Base-by-base conservation (phyloP, 92 coral and sea anemone species). In the Montipora capitata region DNA sequence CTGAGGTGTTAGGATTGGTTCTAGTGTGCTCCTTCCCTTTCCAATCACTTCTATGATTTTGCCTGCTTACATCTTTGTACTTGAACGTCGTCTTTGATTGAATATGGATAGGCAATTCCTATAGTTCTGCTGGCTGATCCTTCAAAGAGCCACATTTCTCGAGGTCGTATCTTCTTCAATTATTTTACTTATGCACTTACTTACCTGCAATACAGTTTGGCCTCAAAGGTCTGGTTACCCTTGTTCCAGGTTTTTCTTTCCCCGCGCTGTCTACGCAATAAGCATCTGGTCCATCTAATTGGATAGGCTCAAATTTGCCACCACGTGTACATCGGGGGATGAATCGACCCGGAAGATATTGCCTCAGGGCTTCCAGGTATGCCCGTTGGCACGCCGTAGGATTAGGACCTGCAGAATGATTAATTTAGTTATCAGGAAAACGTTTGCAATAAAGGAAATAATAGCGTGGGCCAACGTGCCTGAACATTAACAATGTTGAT, bases 241-340 rank as follows among this genome's bases (percentile, higher is more conserved):
- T 89, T 10, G 99, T 96, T 85, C 98, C 98, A 11, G 74, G 81
- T 38, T 94, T 69, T 84, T 94, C 96, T 51, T 87, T 92, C 43
- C 99, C 99, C 65, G 76, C 89, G 3, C 54, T 45, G 82, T 96
- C 95, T 59, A 95, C 94, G 77, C 99, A 97, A 80, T 76, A 92
- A 2, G 94, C 90, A 61, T 93, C 88, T 6, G 75, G 64, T n/a
- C 88, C 94, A 52, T 87, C 63, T 27, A 89, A 80, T 81, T 97
- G 99, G 51, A 90, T 82, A 10, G 88, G 85, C 45, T 94, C 90
- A 91, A 96, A 97, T 87, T 78, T 79, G 15, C 99, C 99, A 83
- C 80, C 88, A 15, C 90, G 65, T 74, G 93, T 91, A 70, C 99
- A 97, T 3, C 92, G 94, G 20, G 99, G 99, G 14, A 96, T 58